Percentiles rank a stretch among this genome's conserved stretches.
These are phyloP conservation scores for Eudorcas thomsonii DNA, from an alignment of 2,113 vertebrate species.

Conservation along the genomic window DNA sequence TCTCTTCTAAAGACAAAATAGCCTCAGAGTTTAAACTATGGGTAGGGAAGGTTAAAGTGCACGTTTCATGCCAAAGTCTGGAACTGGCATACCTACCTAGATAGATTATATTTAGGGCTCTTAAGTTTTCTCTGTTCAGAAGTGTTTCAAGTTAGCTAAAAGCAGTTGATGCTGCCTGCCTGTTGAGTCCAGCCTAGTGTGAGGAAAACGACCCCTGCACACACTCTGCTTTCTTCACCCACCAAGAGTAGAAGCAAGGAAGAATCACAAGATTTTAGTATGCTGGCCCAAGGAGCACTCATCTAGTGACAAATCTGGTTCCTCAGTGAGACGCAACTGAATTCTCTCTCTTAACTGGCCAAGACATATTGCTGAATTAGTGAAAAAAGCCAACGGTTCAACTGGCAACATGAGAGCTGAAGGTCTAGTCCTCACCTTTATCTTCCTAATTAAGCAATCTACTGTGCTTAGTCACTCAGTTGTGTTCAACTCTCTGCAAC, in stretches of 20 bases:
- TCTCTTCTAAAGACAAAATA: not conserved
- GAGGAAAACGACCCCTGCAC: not conserved
- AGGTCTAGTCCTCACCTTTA: not conserved
- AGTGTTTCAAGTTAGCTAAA: not conserved
- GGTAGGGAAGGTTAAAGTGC: not conserved
- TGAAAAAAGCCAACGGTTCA: not conserved
- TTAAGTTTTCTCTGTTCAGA: not conserved
- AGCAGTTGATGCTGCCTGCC: not conserved
- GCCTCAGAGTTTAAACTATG: not conserved
- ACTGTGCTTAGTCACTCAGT: not conserved
- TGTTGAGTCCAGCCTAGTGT: too few relatives aligned
- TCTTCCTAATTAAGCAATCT: not conserved
- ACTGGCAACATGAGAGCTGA: rapidly evolving
- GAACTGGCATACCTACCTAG: not conserved
- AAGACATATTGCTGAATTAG: too few relatives aligned
- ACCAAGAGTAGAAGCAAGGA: not conserved
- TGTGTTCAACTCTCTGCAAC: not conserved
- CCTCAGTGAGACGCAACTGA: too few relatives aligned
- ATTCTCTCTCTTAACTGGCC: not conserved
- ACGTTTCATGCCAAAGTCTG: not conserved
- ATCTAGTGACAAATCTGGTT: not conserved
- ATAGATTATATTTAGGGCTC: not conserved
- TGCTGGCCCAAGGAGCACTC: not conserved
- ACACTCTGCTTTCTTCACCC: not conserved
- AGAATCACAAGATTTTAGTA: not conserved